Evolutionary conservation across 2,113 vertebrate species (phyloP).

Genomic region (Sorex araneus): DNA sequence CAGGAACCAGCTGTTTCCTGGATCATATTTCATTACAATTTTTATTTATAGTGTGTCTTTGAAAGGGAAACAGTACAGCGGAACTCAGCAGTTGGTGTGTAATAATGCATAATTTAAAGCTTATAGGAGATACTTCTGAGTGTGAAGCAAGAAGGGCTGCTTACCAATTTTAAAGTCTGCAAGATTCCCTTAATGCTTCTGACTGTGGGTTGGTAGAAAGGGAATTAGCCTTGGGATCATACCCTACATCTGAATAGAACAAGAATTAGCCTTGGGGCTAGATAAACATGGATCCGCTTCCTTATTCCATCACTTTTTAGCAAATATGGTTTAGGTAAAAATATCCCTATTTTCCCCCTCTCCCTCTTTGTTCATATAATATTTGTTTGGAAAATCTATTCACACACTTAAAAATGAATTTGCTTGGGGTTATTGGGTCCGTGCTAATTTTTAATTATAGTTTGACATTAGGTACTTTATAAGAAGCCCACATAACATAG

Average conservation of each 20-base stretch:
- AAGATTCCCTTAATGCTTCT: neutral
- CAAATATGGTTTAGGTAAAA: too few species aligned
- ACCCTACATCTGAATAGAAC: neutral
- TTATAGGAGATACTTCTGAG: neutral
- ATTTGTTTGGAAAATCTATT: neutral
- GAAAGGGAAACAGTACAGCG: neutral
- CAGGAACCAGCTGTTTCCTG: conserved; percentile 61
- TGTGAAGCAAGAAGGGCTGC: neutral
- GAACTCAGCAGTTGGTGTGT: neutral
- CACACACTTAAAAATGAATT: neutral
- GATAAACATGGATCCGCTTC: neutral
- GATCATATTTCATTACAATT: conserved; percentile 57
- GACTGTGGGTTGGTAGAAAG: neutral
- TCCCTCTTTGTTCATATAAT: neutral
- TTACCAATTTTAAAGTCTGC: neutral
- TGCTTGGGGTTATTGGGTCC: neutral
- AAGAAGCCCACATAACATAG: neutral
- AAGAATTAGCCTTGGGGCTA: neutral
- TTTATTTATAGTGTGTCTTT: conserved; percentile 61
- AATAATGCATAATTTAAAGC: conserved; percentile 39
- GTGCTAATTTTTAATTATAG: conserved; percentile 25
- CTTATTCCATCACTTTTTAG: rapidly evolving
- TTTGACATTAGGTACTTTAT: neutral
- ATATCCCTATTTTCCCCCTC: neutral
- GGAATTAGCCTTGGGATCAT: neutral